Evolutionary conservation across 1,140 invertebrate species (phyloP), one percentile per base, ranked within the genome.

Genomic region (Drosophila sp.): DNA sequence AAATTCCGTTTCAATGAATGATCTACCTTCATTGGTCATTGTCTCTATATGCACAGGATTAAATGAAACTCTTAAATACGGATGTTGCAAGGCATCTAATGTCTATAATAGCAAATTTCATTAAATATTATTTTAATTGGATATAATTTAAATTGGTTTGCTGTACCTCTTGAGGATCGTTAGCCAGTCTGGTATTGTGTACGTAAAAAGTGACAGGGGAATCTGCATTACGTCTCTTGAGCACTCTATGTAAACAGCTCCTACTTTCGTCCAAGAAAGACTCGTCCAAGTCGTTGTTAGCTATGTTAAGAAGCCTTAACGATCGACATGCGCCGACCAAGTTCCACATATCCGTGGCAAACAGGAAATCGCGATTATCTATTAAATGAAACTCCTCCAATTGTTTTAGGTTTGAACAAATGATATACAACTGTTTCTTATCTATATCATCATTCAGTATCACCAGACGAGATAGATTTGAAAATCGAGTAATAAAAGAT

Each of bases 371-470:
- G 2, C 7, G 27, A n/a, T 29, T 29, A 13, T 32, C n/a, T 1
- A 50, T 25, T 32, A 50, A 50, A 9, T 50, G 25, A 6, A 50
- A 14, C 7, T 27, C 25, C 27, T 29, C 46, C 46, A 50, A 50
- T 3, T 14, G n/a, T 50, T 50, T 50, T 7, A 50, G 27, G 0
- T 29, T 11, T 0, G 46, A 50, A n/a, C 46, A 29, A 50, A 32
- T 50, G 1, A 11, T 7, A 3, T 29, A n/a, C 7, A 50, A n/a
- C 27, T 50, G n/a, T 7, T 7, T 13, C n/a, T 13, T 32, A 14
- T 29, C n/a, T 25, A 48, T 48, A 27, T 50, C 46, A 32, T 50
- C 46, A 32, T 29, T n/a, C 46, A 8, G 25, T 27, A 50, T 14
- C 4, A 50, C 46, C n/a, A 50, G 13, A 50, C 46, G 46, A 13